Evolutionary conservation across 2,888 invertebrate genomes (phyloP).

Genomic region (Habrosyne pyritoides): DNA sequence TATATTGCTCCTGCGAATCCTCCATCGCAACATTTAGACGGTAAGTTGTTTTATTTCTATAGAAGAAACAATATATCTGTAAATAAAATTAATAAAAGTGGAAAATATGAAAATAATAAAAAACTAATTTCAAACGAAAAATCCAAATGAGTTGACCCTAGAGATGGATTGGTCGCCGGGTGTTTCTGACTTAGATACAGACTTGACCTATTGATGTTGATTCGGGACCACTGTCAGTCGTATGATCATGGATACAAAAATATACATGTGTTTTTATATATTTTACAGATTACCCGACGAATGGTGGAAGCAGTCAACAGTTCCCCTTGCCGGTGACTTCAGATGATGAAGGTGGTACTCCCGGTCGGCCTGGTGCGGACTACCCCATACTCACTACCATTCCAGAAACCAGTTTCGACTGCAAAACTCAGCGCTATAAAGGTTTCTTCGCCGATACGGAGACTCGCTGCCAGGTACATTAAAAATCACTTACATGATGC

Average conservation of each 20-base stretch:
- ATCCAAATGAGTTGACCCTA: no score
- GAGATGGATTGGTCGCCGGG: no score
- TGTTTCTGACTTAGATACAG: no score
- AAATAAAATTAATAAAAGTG: background rate
- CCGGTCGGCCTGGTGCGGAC: constrained; percentile 88
- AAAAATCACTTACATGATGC: constrained; percentile 19
- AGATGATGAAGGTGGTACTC: constrained; percentile 85
- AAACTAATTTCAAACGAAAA: no score
- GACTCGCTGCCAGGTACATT: constrained; percentile 90
- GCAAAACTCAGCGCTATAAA: constrained; percentile 93
- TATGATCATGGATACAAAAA: background rate
- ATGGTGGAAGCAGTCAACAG: constrained; percentile 61
- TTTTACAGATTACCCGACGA: constrained; percentile 49
- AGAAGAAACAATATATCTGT: background rate
- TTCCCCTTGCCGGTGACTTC: constrained; percentile 71
- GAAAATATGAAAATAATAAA: background rate
- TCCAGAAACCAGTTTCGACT: constrained; percentile 90
- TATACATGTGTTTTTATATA: background rate
- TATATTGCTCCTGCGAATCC: constrained; percentile 64
- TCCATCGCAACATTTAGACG: constrained; percentile 75
- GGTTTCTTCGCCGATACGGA: constrained; percentile 96
- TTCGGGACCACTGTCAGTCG: background rate
- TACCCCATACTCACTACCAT: constrained; percentile 91
- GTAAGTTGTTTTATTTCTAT: constrained; percentile 40
- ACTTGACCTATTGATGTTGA: background rate